These are phyloP conservation scores for Hypomesus transpacificus DNA, from an alignment of 2,113 vertebrate species.

Conservation along the genomic window DNA sequence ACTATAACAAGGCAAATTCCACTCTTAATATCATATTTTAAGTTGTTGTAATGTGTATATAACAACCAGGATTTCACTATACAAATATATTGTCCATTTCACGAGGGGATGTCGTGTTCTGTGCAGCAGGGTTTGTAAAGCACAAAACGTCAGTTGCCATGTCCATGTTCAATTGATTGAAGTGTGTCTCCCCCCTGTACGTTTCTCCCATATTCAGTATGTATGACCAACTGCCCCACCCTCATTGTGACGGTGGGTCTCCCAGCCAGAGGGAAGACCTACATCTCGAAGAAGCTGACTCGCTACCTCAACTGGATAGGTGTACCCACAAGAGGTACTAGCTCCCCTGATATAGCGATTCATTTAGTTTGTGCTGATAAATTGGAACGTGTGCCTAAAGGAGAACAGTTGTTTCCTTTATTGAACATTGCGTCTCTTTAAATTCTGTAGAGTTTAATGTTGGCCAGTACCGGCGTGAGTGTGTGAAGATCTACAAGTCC, in stretches of 20 bases:
- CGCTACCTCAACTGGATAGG: slow-evolving; percentile 99
- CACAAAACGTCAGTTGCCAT: neutral
- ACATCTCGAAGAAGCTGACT: slow-evolving; percentile 97
- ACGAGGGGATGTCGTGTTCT: neutral
- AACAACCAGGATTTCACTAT: too few species aligned
- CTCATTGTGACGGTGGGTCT: slow-evolving; percentile 97
- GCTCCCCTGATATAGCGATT: neutral
- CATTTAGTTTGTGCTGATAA: too few species aligned
- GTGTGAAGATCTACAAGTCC: slow-evolving; percentile 92
- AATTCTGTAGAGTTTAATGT: slow-evolving; percentile 88
- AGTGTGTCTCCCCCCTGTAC: neutral
- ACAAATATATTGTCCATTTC: neutral
- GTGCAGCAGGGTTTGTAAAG: neutral
- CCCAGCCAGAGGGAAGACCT: slow-evolving; percentile 95
- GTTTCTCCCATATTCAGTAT: slow-evolving; percentile 74
- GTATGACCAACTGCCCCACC: slow-evolving; percentile 97
- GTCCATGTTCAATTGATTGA: neutral
- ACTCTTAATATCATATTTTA: neutral
- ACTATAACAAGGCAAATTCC: neutral
- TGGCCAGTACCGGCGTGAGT: slow-evolving; percentile 91
- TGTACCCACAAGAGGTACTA: slow-evolving; percentile 89
- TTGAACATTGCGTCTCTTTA: neutral
- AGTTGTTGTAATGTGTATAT: neutral
- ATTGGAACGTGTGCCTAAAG: too few species aligned
- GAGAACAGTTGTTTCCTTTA: too few species aligned